phyloP scores from a whole-genome alignment of 2,888 invertebrate species.

The Phanerotoma sp. region DNA sequence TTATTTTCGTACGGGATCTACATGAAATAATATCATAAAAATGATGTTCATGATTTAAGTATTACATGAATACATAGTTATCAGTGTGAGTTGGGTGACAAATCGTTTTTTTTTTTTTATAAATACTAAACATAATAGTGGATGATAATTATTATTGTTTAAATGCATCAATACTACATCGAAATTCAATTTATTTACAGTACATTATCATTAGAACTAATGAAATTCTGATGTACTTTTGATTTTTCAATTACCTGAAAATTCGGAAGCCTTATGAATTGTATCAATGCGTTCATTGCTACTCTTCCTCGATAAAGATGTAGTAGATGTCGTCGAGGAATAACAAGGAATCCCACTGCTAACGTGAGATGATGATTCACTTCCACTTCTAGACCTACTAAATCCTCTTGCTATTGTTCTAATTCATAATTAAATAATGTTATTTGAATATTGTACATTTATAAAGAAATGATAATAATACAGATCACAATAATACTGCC shows the following conservation, averaged over 20 bases:
- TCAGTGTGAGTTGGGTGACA: too few relatives aligned
- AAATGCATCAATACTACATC: neutral
- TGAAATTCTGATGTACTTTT: neutral
- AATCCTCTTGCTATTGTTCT: conserved; percentile 49
- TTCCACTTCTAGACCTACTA: conserved; percentile 54
- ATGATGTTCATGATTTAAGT: too few relatives aligned
- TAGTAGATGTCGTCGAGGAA: conserved; percentile 54
- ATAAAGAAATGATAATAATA: too few relatives aligned
- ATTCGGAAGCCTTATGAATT: conserved; percentile 42
- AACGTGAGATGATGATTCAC: conserved; percentile 54
- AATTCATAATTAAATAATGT: conserved; percentile 33
- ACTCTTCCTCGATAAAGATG: conserved; percentile 60
- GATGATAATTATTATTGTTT: neutral
- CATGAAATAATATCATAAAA: too few relatives aligned
- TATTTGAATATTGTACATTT: neutral
- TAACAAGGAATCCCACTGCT: conserved; percentile 54
- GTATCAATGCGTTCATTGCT: conserved; percentile 51
- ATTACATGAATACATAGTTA: too few relatives aligned
- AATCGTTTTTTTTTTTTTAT: too few relatives aligned
- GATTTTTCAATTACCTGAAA: conserved; percentile 29
- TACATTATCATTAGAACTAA: too few relatives aligned
- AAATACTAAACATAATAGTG: too few relatives aligned
- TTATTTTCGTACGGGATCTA: too few relatives aligned
- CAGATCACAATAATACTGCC: too few relatives aligned
- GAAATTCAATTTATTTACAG: too few relatives aligned